Conservation (phyloP, 2,113 vertebrate genomes). For the Uria lomvia region DNA sequence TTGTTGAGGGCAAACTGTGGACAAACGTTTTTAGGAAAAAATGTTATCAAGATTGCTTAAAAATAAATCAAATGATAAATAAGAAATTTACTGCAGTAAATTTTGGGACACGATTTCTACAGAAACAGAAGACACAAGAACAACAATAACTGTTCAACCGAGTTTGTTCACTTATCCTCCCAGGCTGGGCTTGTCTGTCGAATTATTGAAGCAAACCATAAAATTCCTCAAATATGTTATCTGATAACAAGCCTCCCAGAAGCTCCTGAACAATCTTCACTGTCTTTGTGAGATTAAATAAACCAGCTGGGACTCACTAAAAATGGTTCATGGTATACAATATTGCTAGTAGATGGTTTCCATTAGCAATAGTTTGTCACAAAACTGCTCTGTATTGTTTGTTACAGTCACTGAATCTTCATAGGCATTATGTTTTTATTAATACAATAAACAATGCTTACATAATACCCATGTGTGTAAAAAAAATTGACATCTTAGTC, state of each 20-base stretch:
- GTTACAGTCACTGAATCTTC: neutral
- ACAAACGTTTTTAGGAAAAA: neutral
- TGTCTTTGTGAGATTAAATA: slow-evolving; percentile 29
- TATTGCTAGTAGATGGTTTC: neutral
- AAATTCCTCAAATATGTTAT: slow-evolving; percentile 16
- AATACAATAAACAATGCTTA: neutral
- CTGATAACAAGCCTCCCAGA: slow-evolving; percentile 29
- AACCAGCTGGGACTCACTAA: neutral
- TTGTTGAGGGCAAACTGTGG: neutral
- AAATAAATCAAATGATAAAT: slow-evolving; percentile 16
- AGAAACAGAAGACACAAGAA: neutral
- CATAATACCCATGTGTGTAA: neutral
- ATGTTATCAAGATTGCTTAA: neutral
- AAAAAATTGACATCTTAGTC: neutral
- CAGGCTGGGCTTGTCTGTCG: slow-evolving; percentile 9
- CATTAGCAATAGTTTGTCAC: neutral
- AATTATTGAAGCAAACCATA: slow-evolving; percentile 40
- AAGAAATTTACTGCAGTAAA: neutral
- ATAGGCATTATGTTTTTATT: neutral
- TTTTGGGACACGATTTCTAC: neutral
- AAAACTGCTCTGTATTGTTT: neutral
- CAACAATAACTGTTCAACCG: neutral
- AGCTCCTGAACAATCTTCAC: slow-evolving; percentile 1
- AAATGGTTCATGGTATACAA: neutral
- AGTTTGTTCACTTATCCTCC: slow-evolving; percentile 17